These are phyloP conservation scores for Sylvietta virens DNA, from an alignment of 2,113 vertebrate species.

Conservation along the genomic window DNA sequence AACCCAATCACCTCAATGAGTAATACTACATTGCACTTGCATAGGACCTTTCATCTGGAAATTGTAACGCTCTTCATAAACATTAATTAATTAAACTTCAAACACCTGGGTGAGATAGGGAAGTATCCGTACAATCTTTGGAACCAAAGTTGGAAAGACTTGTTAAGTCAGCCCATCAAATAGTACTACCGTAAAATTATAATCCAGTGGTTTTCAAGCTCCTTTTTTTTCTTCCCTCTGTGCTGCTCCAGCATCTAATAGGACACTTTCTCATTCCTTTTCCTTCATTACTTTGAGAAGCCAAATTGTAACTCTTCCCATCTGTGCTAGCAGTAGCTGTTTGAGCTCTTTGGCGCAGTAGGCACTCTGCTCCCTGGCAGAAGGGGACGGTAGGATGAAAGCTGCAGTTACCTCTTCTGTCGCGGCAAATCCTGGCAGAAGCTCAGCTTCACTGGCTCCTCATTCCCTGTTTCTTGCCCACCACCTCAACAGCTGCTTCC, in stretches of 20 bases:
- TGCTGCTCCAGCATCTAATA: neutral
- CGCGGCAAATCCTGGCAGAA: neutral
- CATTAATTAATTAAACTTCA: conserved; percentile 71
- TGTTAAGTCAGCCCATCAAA: conserved; percentile 58
- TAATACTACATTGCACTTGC: conserved; percentile 63
- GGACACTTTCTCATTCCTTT: neutral
- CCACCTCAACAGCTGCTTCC: neutral
- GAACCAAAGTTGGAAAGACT: conserved; percentile 65
- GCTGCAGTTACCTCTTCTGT: neutral
- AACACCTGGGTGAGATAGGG: conserved; percentile 62
- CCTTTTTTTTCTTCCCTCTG: neutral
- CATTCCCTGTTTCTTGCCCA: neutral
- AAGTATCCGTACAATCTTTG: conserved; percentile 57
- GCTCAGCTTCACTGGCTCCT: neutral
- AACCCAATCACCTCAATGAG: conserved; percentile 64
- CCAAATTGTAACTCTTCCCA: neutral
- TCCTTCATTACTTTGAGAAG: neutral
- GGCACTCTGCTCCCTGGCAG: neutral
- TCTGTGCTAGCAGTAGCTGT: neutral
- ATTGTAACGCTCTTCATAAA: conserved; percentile 64
- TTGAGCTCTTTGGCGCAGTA: neutral
- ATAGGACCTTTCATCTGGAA: conserved; percentile 69
- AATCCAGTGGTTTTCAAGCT: conserved; percentile 43
- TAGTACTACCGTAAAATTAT: conserved; percentile 50
- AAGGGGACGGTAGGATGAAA: neutral